Evolutionary conservation across 2,113 vertebrate species (phyloP), one percentile per base, ranked within the genome.

Genomic region (Grus americana): DNA sequence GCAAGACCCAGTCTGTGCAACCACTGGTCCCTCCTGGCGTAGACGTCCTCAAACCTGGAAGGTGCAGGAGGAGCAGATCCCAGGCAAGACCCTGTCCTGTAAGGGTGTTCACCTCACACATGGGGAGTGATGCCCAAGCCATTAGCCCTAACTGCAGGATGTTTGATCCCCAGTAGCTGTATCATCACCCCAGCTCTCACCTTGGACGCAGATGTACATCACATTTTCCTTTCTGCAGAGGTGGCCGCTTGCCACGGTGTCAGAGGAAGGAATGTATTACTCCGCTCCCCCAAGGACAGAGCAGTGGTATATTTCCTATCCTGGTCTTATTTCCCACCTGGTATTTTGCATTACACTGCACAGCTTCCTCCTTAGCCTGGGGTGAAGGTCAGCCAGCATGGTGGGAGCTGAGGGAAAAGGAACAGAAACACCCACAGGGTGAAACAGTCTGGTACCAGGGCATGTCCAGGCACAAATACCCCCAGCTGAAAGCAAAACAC

Each of bases 91-190:
- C 54, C 32, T 58, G 38, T n/a, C 26, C 16, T 3, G 8, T 49
- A 38, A 65, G 30, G 18, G 19, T 66, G 57, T 15, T 73, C 38
- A 12, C 17, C 71, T 49, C 23, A 18, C 36, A 15, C n/a, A 2
- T 1, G 4, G 32, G 10, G 5, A 85, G 47, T 2, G 9, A 65
- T 73, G 34, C 13, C 63, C 0, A 0, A 79, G 66, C n/a, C 15
- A 7, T 29, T 58, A 23, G 36, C 36, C 40, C 47, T 38, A 30
- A 20, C 32, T 65, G 66, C 17, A 52, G 54, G 36, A 5, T 26
- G n/a, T 44, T 32, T 63, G 42, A 40, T 59, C 11, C 32, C 71
- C 52, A 21, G 61, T 4, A 15, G 27, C 50, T 44, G 11, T 12
- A 6, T n/a, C 23, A 42, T 27, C 52, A 15, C 21, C 27, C 17